These are phyloP conservation scores for Hemicrepidius hirtus DNA, from an alignment of 2,888 invertebrate species.

Conservation along the genomic window DNA sequence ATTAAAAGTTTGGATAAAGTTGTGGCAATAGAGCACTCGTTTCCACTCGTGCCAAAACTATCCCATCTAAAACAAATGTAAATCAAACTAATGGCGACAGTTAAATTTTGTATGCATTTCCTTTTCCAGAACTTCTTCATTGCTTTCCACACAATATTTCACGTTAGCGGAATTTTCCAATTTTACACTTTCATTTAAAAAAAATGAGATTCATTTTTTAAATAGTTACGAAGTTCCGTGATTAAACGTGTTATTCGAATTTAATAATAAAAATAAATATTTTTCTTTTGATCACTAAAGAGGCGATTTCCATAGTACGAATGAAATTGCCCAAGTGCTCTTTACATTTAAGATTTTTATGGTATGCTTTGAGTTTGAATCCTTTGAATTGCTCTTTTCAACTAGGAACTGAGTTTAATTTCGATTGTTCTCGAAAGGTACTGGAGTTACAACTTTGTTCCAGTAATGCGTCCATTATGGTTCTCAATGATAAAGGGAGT, in stretches of 20 bases:
- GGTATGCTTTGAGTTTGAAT: constrained; percentile 23
- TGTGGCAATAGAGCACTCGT: constrained; percentile 25
- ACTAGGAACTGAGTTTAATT: constrained; percentile 39
- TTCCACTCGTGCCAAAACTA: constrained; percentile 33
- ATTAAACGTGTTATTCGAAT: neutral
- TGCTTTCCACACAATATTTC: constrained; percentile 31
- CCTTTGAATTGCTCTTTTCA: constrained; percentile 38
- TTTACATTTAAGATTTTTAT: constrained; percentile 33
- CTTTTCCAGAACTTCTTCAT: constrained; percentile 40
- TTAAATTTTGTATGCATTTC: constrained; percentile 51
- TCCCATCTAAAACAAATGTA: constrained; percentile 44
- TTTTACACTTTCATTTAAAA: constrained; percentile 32
- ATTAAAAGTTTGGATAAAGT: constrained; percentile 37
- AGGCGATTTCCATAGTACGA: neutral
- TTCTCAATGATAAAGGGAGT: constrained; percentile 61
- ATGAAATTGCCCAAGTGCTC: constrained; percentile 10
- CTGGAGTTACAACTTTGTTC: constrained; percentile 64
- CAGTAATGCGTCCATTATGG: constrained; percentile 62
- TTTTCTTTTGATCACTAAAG: neutral
- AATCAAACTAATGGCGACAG: constrained; percentile 50
- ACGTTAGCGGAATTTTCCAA: constrained; percentile 22
- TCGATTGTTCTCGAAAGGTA: constrained; percentile 52
- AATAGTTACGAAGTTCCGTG: too few species aligned
- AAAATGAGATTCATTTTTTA: neutral
- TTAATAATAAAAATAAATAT: neutral